A percentile compares a stretch with the other conserved stretches of the same genome.
phyloP scores from a whole-genome alignment of 1,140 invertebrate genomes.

The Pinna nobilis region DNA sequence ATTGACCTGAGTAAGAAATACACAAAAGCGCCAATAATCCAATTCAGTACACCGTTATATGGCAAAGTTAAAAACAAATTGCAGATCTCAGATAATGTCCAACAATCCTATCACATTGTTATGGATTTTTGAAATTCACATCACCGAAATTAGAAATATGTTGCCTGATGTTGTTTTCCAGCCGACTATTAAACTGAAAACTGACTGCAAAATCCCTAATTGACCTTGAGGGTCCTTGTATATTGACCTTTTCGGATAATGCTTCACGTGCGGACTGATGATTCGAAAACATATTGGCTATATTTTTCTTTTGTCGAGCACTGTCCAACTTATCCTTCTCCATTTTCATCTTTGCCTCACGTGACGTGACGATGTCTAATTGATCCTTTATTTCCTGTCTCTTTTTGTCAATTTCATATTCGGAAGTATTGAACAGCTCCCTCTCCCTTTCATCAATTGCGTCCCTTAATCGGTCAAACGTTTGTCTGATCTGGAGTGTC shows the following conservation, averaged over 20 bases:
- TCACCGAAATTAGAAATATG: constrained; percentile 61
- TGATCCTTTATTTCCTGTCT: constrained; percentile 56
- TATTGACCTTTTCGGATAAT: constrained; percentile 52
- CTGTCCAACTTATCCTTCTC: constrained; percentile 54
- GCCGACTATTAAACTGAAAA: constrained; percentile 65
- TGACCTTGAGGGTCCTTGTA: constrained; percentile 55
- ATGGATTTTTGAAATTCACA: constrained; percentile 52
- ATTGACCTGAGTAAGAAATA: too few relatives aligned
- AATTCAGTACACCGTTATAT: too few relatives aligned
- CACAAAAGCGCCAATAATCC: too few relatives aligned
- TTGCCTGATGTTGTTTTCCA: constrained; percentile 56
- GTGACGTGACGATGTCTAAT: constrained; percentile 49
- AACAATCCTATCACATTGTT: too few relatives aligned
- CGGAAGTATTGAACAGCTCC: constrained; percentile 62
- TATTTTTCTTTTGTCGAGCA: constrained; percentile 62
- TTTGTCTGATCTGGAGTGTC: constrained; percentile 57
- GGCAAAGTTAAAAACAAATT: too few relatives aligned
- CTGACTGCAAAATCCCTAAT: constrained; percentile 65
- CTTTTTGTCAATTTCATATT: constrained; percentile 64
- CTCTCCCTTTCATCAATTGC: constrained; percentile 63
- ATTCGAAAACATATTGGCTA: constrained; percentile 64
- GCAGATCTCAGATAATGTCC: too few relatives aligned
- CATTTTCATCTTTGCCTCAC: constrained; percentile 53
- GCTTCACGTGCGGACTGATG: constrained; percentile 62
- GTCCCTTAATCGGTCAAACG: constrained; percentile 64